Conservation (phyloP, 2,888 invertebrate genomes). For the Cyclophora punctaria region DNA sequence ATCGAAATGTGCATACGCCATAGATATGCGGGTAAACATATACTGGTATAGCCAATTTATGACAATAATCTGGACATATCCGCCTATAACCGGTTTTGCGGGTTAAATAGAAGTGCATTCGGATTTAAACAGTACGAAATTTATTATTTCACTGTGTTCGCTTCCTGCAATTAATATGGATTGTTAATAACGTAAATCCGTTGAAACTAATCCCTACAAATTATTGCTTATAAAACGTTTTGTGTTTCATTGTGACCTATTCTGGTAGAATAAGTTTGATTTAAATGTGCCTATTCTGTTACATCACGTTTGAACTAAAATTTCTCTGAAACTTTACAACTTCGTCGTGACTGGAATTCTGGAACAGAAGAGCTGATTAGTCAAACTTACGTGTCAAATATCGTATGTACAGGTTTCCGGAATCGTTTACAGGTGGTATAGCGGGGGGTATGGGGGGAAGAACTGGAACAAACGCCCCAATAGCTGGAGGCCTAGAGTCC, state of each 20-base stretch:
- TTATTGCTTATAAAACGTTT: constrained; percentile 3
- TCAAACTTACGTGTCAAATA: constrained; percentile 67
- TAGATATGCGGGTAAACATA: constrained; percentile 15
- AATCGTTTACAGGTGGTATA: constrained; percentile 48
- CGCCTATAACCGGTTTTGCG: constrained; percentile 44
- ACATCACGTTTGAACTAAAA: too few species aligned
- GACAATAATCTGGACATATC: constrained; percentile 57
- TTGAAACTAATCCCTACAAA: constrained; percentile 13
- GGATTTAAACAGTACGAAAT: constrained; percentile 44
- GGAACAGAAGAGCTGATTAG: constrained; percentile 42
- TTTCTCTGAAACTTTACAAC: too few species aligned
- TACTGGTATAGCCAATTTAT: constrained; percentile 47
- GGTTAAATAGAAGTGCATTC: constrained; percentile 44
- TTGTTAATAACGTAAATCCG: constrained; percentile 23
- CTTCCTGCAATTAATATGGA: constrained; percentile 37
- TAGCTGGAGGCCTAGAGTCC: constrained; percentile 25
- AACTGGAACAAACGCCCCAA: constrained; percentile 30
- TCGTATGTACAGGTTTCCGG: constrained; percentile 53
- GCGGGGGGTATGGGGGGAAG: constrained; percentile 30
- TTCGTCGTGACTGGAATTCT: constrained; percentile 18
- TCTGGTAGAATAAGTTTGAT: too few species aligned
- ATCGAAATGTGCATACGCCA: constrained; percentile 47
- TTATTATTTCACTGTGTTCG: constrained; percentile 38
- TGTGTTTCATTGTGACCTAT: too few species aligned
- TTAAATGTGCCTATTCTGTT: too few species aligned